Base-by-base conservation (phyloP, 2,888 invertebrate genomes). In the Flexamia atlantica region DNA sequence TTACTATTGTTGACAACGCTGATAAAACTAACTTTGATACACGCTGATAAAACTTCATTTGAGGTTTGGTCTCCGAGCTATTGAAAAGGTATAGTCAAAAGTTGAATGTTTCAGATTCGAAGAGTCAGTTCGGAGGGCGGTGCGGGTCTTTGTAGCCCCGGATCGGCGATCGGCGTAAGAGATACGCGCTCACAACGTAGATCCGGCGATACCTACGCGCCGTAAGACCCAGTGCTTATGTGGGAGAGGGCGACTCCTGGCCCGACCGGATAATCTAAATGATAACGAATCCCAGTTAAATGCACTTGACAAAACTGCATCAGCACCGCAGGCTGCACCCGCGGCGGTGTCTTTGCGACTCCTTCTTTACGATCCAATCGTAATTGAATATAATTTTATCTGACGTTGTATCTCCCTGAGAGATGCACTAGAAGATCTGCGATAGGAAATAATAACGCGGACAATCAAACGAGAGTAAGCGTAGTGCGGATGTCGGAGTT, bases 331-430 rank as follows among this genome's bases (percentile, higher is more conserved):
- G 57, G 23, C n/a, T 20, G 57, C 57, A 17, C 46, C 12, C 20
- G 57, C 5, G 57, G 57, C 57, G 57, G 57, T 57, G 23, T 57
- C 57, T 57, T 57, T 57, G 57, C 36, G 17, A 5, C 68, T 17
- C 3, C 30, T 30, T 28, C 9, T 68, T 68, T 68, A 68, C n/a
- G 68, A 17, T n/a, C 32, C 57, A 23, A 57, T 57, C 57, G 12
- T 57, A 57, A 57, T 57, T 57, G 57, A 57, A 57, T 57, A 57
- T 57, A 57, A 57, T 57, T 57, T n/a, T 57, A 57, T 23, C 57
- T 7, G 57, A 57, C 23, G 7, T 20, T 57, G 57, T 23, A 57
- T 23, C 57, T 2, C 9, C 23, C 36, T 36, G 36, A 36, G 36
- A 36, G 36, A 50, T 50, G 50, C 50, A 14, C 50, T n/a, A 17